Evolutionary conservation across 2,797 vertebrate species (phyloP), one percentile per base, ranked within the genome.

Genomic region (Mormyrus hasselquistii): DNA sequence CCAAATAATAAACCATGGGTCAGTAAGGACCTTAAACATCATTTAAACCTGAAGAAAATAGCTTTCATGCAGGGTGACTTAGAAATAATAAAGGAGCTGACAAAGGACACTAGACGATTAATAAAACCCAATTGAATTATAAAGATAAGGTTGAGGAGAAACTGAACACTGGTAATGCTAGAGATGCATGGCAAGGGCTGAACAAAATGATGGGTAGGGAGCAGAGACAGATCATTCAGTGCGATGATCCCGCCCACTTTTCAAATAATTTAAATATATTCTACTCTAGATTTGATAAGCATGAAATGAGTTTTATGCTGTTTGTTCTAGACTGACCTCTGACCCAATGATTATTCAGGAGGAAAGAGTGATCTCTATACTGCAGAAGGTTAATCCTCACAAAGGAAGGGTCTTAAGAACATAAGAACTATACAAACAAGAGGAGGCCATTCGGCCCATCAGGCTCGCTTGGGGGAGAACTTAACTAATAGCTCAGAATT

Each of bases 111-210:
- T 57, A 57, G 55, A 57, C 16, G 3, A 57, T 57, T 57, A 57
- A 57, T 57, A 57, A 57, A 57, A 57, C 69, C 76, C 38, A 73
- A 82, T 14, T 55, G 22, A 6, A 76, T 22, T 73, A 89, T 38
- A 89, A 89, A 86, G 84, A 87, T 19, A 87, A 86, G 47, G 88
- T 89, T 89, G 88, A 89, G 76, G 47, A 87, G 82, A 87, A 89
- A 69, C 49, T 86, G 19, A 73, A 52, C 59, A 87, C n/a, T 62
- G 87, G 87, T 73, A 82, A 88, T 88, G 88, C 69, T 16, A 88
- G 88, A 79, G 88, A 88, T 83, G n/a, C 83, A 44, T 65, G 82
- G 57, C 49, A 55, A 57, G 88, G 79, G 29, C 52, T 62, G 34
- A 89, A 89, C 2, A 49, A 38, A 89, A 89, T 89, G 88, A 87